phyloP scores from a whole-genome alignment of 2,113 vertebrate genomes.

The Azemiops feae region DNA sequence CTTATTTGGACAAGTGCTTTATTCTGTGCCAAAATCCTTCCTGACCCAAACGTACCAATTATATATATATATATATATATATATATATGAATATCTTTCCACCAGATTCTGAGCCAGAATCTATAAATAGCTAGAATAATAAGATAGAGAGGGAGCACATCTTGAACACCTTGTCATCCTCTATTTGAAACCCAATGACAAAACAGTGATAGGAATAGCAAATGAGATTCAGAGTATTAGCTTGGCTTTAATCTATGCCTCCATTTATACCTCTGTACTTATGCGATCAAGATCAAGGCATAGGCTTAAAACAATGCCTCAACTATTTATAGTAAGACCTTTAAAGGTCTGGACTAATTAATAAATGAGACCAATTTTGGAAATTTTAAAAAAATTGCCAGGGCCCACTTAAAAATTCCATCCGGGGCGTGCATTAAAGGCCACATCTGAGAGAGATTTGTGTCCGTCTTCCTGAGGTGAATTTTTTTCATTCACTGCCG shows the following conservation, averaged over 20 bases:
- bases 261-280: conserved; percentile 39
- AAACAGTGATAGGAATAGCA: conserved; percentile 37
- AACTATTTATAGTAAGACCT: conserved; percentile 78
- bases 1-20: background rate
- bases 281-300: conserved; percentile 45
- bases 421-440: conserved; percentile 79
- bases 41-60: background rate
- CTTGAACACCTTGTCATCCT: background rate
- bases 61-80: no score
- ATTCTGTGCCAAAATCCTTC: background rate
- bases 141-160: background rate
- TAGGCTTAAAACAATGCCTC: conserved; percentile 46
- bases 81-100: no score
- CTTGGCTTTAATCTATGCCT: conserved; percentile 60
- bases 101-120: background rate
- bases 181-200: background rate
- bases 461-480: conserved; percentile 72
- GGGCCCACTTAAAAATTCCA: conserved; percentile 78
- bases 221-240: conserved; percentile 51
- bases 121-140: background rate
- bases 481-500: conserved; percentile 78
- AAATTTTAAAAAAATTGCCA: conserved; percentile 63
- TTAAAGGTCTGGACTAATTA: conserved; percentile 79
- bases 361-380: conserved; percentile 78
- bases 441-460: conserved; percentile 79